These are phyloP conservation scores for Pampus argenteus DNA, from an alignment of 2,797 vertebrate genomes.

Conservation along the genomic window DNA sequence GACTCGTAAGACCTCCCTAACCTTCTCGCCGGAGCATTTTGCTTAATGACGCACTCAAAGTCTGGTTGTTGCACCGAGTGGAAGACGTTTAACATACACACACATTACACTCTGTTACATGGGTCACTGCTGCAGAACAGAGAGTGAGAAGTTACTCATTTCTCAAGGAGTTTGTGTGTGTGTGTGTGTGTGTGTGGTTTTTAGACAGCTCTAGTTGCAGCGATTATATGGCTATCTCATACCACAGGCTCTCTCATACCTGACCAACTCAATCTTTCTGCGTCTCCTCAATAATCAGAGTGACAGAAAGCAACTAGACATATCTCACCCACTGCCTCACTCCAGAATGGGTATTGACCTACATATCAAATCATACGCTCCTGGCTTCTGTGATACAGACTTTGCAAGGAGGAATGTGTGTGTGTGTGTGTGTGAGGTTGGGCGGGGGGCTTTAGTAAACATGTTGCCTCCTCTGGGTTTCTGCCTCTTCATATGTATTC, in stretches of 20 bases:
- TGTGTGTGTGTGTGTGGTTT: conserved; percentile 28
- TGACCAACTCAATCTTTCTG: conserved; percentile 78
- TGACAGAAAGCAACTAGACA: conserved; percentile 78
- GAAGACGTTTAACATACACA: conserved; percentile 62
- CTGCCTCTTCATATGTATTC: conserved; percentile 36
- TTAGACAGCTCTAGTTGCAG: conserved; percentile 32
- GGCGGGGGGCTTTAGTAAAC: conserved; percentile 76
- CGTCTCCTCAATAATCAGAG: conserved; percentile 80
- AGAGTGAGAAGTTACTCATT: conserved; percentile 66
- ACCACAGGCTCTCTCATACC: conserved; percentile 75
- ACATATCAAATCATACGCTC: conserved; percentile 80
- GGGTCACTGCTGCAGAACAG: conserved; percentile 73
- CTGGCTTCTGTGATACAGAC: conserved; percentile 65
- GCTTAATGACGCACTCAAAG: conserved; percentile 73
- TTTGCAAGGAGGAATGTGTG: too few relatives aligned
- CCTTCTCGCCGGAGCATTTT: conserved; percentile 50
- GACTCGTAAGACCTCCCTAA: conserved; percentile 36
- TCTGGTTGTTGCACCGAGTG: conserved; percentile 57
- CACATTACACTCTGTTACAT: conserved; percentile 70
- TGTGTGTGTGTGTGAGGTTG: too few relatives aligned
- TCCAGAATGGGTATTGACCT: conserved; percentile 79
- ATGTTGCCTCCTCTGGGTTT: conserved; percentile 55
- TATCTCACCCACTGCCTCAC: conserved; percentile 73
- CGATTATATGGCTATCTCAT: conserved; percentile 73
- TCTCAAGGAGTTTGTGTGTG: conserved; percentile 36